A percentile compares a stretch with the other conserved stretches of the same genome.
phyloP scores from a whole-genome alignment of 2,113 vertebrate genomes.

The Clupea harengus region DNA sequence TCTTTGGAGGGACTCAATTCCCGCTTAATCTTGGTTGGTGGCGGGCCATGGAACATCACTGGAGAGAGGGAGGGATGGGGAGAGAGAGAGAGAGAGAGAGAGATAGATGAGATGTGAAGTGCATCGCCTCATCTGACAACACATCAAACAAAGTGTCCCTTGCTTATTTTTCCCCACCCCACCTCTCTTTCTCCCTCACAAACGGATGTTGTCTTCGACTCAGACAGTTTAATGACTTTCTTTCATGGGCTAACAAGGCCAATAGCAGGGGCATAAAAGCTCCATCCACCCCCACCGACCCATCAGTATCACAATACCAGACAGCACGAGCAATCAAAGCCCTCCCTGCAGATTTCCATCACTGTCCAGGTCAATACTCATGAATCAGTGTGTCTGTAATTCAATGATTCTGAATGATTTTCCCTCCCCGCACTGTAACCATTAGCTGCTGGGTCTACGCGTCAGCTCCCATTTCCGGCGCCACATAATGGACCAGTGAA shows the following conservation, averaged over 20 bases:
- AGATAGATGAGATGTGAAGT: slow-evolving; percentile 50
- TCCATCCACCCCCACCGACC: slow-evolving; percentile 30
- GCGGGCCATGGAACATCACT: slow-evolving; percentile 96
- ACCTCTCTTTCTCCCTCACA: slow-evolving; percentile 40
- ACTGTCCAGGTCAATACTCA: slow-evolving; percentile 61
- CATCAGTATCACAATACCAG: slow-evolving; percentile 48
- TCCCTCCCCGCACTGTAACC: slow-evolving; percentile 70
- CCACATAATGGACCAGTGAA: slow-evolving; percentile 69
- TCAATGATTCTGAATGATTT: slow-evolving; percentile 74
- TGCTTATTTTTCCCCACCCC: slow-evolving; percentile 14
- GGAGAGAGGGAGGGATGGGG: slow-evolving; percentile 32
- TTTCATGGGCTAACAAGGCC: slow-evolving; percentile 56
- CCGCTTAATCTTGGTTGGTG: slow-evolving; percentile 90
- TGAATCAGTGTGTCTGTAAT: slow-evolving; percentile 74
- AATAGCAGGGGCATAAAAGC: slow-evolving; percentile 54
- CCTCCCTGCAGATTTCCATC: slow-evolving; percentile 66
- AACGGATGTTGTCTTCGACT: slow-evolving; percentile 15
- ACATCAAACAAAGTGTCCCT: slow-evolving; percentile 59
- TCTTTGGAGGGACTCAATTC: slow-evolving; percentile 88
- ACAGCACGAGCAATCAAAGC: slow-evolving; percentile 59
- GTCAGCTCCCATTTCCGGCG: slow-evolving; percentile 67
- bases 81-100: neutral
- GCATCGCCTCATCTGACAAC: slow-evolving; percentile 47
- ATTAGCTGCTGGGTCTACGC: slow-evolving; percentile 68
- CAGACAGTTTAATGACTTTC: slow-evolving; percentile 60